Percentiles rank a stretch among this genome's conserved stretches.
Conservation (phyloP, 2,113 vertebrate genomes). For the Loxodonta africana region DNA sequence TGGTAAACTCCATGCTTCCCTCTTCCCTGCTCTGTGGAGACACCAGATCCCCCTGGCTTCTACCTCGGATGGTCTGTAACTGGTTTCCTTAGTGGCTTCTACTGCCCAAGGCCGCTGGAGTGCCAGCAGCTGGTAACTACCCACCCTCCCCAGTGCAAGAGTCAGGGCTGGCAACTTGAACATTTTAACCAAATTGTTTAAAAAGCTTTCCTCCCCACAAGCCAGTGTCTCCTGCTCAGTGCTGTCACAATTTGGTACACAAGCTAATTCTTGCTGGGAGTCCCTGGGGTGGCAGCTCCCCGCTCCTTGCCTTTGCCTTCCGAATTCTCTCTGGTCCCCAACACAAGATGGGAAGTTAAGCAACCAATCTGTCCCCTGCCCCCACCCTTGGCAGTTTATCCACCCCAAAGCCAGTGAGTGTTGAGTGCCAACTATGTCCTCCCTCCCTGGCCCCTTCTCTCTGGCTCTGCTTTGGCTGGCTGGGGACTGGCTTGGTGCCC, state of each 20-base stretch:
- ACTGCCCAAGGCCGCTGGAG: not conserved
- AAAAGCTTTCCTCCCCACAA: slow-evolving; percentile 73
- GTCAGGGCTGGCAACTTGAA: slow-evolving; percentile 57
- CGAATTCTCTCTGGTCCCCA: not conserved
- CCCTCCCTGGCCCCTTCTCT: not conserved
- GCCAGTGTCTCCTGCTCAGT: slow-evolving; percentile 56
- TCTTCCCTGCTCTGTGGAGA: not conserved
- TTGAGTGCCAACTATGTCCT: not conserved
- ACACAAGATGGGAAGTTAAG: slow-evolving; percentile 61
- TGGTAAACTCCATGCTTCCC: not conserved
- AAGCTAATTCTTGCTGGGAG: slow-evolving; percentile 51
- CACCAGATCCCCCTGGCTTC: not conserved
- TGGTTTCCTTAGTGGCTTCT: not conserved
- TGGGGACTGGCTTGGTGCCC: slow-evolving; percentile 44
- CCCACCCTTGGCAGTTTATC: not conserved
- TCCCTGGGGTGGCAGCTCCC: not conserved
- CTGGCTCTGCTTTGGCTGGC: not conserved
- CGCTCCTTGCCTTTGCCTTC: not conserved
- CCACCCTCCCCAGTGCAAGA: slow-evolving; percentile 49
- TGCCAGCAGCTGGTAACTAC: slow-evolving; percentile 2
- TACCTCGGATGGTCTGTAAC: not conserved
- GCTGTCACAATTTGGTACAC: slow-evolving; percentile 59
- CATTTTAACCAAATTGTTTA: slow-evolving; percentile 81
- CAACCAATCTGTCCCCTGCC: not conserved
- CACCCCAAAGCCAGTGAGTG: not conserved